phyloP scores from a whole-genome alignment of 2,888 invertebrate species.

The Watsonalla cultraria region DNA sequence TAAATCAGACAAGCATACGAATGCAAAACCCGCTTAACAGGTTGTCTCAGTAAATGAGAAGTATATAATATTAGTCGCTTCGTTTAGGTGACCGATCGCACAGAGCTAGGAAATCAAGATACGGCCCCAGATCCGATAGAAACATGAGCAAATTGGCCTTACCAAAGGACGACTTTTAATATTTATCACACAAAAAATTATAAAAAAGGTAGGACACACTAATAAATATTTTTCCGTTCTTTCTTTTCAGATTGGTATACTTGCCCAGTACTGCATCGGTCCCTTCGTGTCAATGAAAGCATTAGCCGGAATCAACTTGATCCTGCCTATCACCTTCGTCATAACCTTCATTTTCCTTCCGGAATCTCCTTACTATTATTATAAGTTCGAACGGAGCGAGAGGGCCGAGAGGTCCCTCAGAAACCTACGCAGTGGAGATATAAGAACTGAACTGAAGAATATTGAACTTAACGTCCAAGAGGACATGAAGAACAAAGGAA shows the following conservation, averaged over 20 bases:
- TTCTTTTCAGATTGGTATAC: constrained; percentile 76
- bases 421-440: constrained; percentile 78
- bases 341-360: constrained; percentile 80
- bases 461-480: constrained; percentile 75
- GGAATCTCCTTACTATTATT: constrained; percentile 82
- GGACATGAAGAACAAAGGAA: constrained; percentile 72
- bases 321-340: constrained; percentile 77
- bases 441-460: constrained; percentile 74
- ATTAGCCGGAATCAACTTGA: constrained; percentile 76
- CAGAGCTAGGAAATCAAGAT: too few relatives aligned
- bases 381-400: constrained; percentile 71
- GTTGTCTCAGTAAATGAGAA: too few relatives aligned
- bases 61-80: too few relatives aligned
- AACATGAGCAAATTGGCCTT: too few relatives aligned
- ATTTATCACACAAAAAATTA: too few relatives aligned
- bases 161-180: too few relatives aligned
- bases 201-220: too few relatives aligned
- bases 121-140: too few relatives aligned
- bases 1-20: too few relatives aligned
- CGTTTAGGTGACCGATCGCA: too few relatives aligned
- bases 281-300: constrained; percentile 75
- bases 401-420: constrained; percentile 79
- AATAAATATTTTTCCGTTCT: constrained; percentile 8
- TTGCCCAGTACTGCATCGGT: constrained; percentile 80
- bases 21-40: too few relatives aligned